These are phyloP conservation scores for Pachypanchax playfairii DNA, from an alignment of 2,113 vertebrate genomes.

Conservation along the genomic window DNA sequence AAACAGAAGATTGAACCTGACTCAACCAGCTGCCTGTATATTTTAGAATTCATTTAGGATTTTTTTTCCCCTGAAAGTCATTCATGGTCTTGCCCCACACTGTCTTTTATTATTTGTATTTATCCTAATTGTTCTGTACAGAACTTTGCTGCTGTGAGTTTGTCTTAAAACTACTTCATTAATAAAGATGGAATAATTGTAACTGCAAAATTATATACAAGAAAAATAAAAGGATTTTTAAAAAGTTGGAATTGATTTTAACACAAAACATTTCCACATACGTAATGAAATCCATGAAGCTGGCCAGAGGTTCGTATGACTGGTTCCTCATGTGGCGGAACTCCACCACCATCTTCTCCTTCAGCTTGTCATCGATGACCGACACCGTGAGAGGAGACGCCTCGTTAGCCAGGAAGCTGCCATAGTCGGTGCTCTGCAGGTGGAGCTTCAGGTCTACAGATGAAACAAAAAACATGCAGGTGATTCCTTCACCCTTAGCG, in stretches of 20 bases:
- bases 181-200: too few species aligned
- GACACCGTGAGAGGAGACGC: slow-evolving; percentile 95
- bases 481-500: too few species aligned
- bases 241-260: neutral
- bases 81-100: too few species aligned
- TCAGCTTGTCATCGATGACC: slow-evolving; percentile 96
- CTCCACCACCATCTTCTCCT: slow-evolving; percentile 99
- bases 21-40: too few species aligned
- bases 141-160: too few species aligned
- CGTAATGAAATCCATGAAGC: slow-evolving; percentile 98
- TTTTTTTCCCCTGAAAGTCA: too few species aligned
- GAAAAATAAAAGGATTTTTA: neutral
- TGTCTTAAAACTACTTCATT: too few species aligned
- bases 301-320: slow-evolving; percentile 93
- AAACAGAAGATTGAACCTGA: too few species aligned
- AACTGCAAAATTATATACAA: too few species aligned
- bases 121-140: too few species aligned
- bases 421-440: slow-evolving; percentile 97
- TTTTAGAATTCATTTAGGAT: too few species aligned
- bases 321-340: slow-evolving; percentile 99
- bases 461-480: neutral
- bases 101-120: too few species aligned
- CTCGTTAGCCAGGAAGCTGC: slow-evolving; percentile 95
- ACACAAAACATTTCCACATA: slow-evolving; percentile 19
- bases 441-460: slow-evolving; percentile 93